Percentiles rank a stretch among this genome's conserved stretches.
phyloP scores from a whole-genome alignment of 2,113 vertebrate species.

The Hemiprocne comata region DNA sequence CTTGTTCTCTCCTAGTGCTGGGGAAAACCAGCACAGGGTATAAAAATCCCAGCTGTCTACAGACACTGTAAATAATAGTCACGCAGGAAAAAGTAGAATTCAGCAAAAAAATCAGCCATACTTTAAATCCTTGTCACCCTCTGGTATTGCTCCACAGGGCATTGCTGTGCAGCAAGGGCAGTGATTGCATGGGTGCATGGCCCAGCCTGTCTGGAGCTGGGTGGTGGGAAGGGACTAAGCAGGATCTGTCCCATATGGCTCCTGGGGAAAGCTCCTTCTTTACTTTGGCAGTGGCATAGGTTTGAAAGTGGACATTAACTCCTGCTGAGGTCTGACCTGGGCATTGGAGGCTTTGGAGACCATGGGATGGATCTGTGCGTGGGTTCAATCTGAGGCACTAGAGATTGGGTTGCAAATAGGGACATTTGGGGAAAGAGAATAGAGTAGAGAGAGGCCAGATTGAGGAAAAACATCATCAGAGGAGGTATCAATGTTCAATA shows the following conservation, averaged over 20 bases:
- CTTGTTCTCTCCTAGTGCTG: not conserved
- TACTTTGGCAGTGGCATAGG: not conserved
- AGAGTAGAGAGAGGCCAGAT: not conserved
- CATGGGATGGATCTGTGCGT: not conserved
- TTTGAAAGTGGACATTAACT: not conserved
- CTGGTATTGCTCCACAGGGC: not conserved
- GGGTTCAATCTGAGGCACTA: not conserved
- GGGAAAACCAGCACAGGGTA: not conserved
- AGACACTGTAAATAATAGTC: not conserved
- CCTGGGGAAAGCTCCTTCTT: not conserved
- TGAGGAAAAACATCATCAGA: not conserved
- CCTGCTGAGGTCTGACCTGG: not conserved
- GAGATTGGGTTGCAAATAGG: not conserved
- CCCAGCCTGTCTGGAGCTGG: not conserved
- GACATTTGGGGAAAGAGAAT: not conserved
- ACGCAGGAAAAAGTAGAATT: conserved; percentile 3
- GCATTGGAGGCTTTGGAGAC: not conserved
- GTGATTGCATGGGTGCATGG: accelerated
- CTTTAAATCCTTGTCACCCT: not conserved
- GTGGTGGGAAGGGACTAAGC: not conserved
- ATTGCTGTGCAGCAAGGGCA: not conserved
- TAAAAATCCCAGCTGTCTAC: not conserved
- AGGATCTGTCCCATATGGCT: accelerated
- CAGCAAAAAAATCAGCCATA: not conserved
- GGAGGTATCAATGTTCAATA: not conserved